Percentiles rank a stretch among this genome's conserved stretches.
phyloP scores from a whole-genome alignment of 53 echinoderm and acorn worm genomes.

The Holothuria scabra region DNA sequence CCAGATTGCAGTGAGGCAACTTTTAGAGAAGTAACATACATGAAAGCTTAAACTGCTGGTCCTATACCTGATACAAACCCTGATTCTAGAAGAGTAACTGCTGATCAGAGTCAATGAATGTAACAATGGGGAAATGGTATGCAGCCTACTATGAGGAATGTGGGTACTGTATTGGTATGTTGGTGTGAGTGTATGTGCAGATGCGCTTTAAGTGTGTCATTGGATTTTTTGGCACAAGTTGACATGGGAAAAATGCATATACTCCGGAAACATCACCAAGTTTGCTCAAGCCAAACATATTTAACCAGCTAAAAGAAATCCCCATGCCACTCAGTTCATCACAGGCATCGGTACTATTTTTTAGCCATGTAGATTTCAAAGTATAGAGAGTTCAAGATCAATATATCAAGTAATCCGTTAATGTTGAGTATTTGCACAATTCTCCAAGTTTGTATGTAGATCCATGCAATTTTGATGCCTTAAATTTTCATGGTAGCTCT shows the following conservation, averaged over 20 bases:
- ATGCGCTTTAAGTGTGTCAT: background rate
- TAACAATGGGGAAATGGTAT: constrained; percentile 10
- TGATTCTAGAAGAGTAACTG: background rate
- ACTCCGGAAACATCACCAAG: background rate
- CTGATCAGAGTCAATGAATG: background rate
- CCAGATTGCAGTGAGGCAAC: background rate
- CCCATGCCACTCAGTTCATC: too few species aligned
- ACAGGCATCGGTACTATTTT: too few species aligned
- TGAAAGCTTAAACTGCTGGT: background rate
- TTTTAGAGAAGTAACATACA: constrained; percentile 15
- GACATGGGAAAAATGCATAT: constrained; percentile 14
- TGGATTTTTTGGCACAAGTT: constrained; percentile 1
- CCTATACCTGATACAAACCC: background rate
- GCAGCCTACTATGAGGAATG: constrained; percentile 16
- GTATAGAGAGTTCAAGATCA: too few species aligned
- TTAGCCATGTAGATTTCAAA: too few species aligned
- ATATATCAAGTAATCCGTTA: too few species aligned
- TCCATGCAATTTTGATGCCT: too few species aligned
- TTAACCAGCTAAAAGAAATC: too few species aligned
- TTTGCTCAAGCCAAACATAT: too few species aligned
- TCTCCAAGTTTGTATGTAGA: too few species aligned
- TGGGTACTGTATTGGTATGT: constrained; percentile 1
- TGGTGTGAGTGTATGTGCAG: background rate
- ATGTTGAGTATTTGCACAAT: too few species aligned
- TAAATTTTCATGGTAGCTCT: too few species aligned